phyloP scores from a whole-genome alignment of 2,888 invertebrate species.

The Diploptera punctata region DNA sequence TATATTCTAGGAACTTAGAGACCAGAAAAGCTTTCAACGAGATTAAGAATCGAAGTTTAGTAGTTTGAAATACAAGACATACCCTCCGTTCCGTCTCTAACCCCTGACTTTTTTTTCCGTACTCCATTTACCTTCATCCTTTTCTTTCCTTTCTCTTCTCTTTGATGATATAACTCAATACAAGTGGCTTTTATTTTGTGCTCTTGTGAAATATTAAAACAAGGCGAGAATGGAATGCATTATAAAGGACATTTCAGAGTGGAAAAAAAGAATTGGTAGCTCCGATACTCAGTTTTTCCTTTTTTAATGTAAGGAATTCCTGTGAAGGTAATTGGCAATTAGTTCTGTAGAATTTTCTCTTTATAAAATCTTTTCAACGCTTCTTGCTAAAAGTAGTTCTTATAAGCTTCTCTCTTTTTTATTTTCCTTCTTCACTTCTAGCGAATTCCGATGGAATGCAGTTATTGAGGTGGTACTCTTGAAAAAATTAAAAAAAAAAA shows the following conservation, averaged over 20 bases:
- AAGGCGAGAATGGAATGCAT: neutral
- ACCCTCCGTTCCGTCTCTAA: neutral
- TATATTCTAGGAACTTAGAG: conserved; percentile 2
- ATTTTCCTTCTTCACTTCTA: too few species aligned
- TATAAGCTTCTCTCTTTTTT: too few species aligned
- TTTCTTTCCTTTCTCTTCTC: neutral
- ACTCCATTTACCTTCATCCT: neutral
- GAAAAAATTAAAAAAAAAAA: too few species aligned
- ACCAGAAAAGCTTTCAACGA: conserved; percentile 45
- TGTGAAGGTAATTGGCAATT: neutral
- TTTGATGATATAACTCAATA: neutral
- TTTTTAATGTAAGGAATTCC: neutral
- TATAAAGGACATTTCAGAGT: neutral
- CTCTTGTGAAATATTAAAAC: neutral
- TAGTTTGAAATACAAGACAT: conserved; percentile 7
- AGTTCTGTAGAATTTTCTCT: neutral
- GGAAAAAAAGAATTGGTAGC: neutral
- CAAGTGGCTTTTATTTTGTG: neutral
- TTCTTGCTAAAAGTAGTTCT: too few species aligned
- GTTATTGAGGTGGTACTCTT: too few species aligned
- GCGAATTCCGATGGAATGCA: too few species aligned
- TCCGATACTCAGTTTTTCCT: neutral
- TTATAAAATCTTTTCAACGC: too few species aligned
- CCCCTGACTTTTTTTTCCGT: neutral
- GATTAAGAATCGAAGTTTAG: conserved; percentile 45